Evolutionary conservation across 2,888 invertebrate species (phyloP).

Genomic region (Molanna angustata): DNA sequence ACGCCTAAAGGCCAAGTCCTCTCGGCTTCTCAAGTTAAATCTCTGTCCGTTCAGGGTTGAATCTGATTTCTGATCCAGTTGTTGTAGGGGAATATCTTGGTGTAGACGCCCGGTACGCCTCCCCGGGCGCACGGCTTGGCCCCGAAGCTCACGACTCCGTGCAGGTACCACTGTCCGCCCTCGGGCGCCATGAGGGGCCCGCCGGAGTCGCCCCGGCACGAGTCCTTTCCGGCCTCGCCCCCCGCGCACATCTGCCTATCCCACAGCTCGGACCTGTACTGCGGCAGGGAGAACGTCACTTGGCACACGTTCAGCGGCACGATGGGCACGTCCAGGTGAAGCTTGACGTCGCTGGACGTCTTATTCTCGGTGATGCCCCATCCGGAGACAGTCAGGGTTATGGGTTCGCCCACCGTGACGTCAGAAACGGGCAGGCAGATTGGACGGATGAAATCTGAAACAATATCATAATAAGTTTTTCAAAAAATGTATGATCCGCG

Average conservation of each 20-base stretch:
- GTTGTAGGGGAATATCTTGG: conserved; percentile 44
- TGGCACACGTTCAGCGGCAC: conserved; percentile 12
- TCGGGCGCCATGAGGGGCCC: conserved; percentile 54
- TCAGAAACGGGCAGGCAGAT: conserved; percentile 43
- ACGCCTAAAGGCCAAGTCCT: not conserved
- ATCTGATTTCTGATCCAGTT: conserved; percentile 45
- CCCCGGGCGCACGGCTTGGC: conserved; percentile 42
- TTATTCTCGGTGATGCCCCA: conserved; percentile 52
- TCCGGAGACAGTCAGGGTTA: conserved; percentile 46
- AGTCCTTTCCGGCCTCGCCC: conserved; percentile 49
- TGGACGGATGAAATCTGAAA: conserved; percentile 47
- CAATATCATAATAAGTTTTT: not conserved
- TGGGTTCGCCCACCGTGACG: conserved; percentile 37
- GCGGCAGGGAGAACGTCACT: conserved; percentile 5
- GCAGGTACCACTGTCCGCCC: conserved; percentile 38
- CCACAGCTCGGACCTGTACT: conserved; percentile 37
- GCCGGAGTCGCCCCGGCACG: conserved; percentile 59
- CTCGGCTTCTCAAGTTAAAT: not conserved
- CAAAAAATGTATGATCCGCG: too few species aligned
- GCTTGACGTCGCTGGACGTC: conserved; percentile 37
- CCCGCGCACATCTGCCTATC: conserved; percentile 50
- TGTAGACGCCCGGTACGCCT: conserved; percentile 47
- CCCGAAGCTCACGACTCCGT: conserved; percentile 51
- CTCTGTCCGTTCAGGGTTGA: not conserved
- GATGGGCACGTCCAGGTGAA: conserved; percentile 38